Base-by-base conservation (phyloP, 35 echinoderm and acorn worm species). In the Apostichopus japonicus region DNA sequence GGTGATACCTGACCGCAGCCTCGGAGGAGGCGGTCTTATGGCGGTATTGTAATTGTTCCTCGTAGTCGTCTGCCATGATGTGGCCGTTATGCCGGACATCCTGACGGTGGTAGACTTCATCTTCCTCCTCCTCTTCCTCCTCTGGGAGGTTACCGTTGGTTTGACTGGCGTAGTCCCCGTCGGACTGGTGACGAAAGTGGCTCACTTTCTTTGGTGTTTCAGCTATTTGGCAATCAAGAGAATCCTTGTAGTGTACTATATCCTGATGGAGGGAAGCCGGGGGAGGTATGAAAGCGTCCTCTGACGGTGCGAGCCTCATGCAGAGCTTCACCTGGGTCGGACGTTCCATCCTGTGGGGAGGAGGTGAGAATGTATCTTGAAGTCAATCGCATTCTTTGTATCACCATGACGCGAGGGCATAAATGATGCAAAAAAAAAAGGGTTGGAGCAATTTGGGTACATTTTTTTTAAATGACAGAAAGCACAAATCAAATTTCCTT, bases 241-340 rank as follows among this genome's bases (percentile, higher is more conserved):
- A 57, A 61, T 84, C 81, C n/a, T 84, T 84, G 56, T 84, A 84
- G 81, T 84, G 81, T 3, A 57, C 22, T 84, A 84, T 51, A 21
- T 58, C 54, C 56, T 84, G 81, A 22, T 23, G 54, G 21, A 55
- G 16, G 21, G 81, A 19, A n/a, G 81, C 54, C 6, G 81, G 81
- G 53, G 19, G 81, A 15, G 19, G 81, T 84, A 84, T 84, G 81
- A 84, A 84, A 21, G 81, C 17, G 9, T 84, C 81, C 81, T 84
- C 81, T 19, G 86, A 10, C 53, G 86, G 62, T 0, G 7, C 23
- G 0, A 89, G 17, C 63, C 86, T 89, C 86, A 89, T 89, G 8
- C 86, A 72, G 8, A 91, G 72, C 25, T 91, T 91, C 10, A 91
- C 90, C 58, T 91, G 90, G 55, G 90, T 91, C 6, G 90, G 90